phyloP scores from a whole-genome alignment of 1,140 invertebrate species.

The Parapsyche elsis region DNA sequence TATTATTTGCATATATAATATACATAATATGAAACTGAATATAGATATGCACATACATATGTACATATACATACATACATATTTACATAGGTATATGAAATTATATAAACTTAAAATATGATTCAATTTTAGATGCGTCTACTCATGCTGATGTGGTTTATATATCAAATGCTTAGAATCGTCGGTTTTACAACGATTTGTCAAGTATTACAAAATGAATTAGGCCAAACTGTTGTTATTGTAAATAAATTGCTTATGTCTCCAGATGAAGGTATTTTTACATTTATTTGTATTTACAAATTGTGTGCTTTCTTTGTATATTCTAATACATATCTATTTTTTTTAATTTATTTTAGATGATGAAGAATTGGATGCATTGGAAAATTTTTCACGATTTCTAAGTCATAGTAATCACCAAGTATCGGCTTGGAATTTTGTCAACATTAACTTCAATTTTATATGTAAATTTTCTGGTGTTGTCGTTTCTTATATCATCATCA shows the following conservation, averaged over 20 bases:
- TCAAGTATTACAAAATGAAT: constrained; percentile 24
- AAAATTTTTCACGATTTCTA: background rate
- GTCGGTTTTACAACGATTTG: background rate
- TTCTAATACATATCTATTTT: background rate
- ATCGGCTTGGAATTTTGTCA: background rate
- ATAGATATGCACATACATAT: no score
- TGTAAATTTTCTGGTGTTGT: background rate
- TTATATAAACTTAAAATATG: no score
- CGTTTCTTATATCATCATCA: background rate
- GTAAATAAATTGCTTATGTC: constrained; percentile 19
- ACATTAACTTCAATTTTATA: constrained; percentile 8
- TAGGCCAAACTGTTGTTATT: background rate
- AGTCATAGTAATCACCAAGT: background rate
- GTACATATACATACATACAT: no score
- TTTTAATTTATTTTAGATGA: constrained; percentile 4
- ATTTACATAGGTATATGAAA: no score
- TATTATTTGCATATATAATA: no score
- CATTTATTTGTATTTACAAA: background rate
- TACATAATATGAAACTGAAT: no score
- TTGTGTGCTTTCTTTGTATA: background rate
- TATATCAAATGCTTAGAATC: constrained; percentile 6
- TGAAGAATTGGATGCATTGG: background rate
- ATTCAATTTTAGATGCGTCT: background rate
- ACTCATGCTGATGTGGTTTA: background rate
- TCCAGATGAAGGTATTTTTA: background rate